Conservation (phyloP, 2,113 vertebrate species). For the Aptenodytes forsteri region DNA sequence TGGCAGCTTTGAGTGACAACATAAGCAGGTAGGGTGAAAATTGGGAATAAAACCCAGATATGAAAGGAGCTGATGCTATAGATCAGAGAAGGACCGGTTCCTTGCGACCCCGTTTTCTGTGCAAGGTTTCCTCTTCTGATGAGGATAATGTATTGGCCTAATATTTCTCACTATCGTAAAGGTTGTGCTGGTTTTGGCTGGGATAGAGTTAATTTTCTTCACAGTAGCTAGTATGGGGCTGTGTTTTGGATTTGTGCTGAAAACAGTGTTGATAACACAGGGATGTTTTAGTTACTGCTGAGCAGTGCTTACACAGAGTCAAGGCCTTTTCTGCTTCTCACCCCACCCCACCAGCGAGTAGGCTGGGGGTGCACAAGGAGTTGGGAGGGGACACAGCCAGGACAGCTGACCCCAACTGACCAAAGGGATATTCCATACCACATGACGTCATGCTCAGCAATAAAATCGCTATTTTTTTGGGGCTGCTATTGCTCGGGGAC, state of each 20-base stretch:
- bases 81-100: not conserved
- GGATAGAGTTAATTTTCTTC: not conserved
- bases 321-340: not conserved
- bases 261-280: fast-evolving
- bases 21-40: not conserved
- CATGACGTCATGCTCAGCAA: fast-evolving
- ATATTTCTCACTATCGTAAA: fast-evolving
- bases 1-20: not conserved
- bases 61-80: not conserved
- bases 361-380: not conserved
- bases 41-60: not conserved
- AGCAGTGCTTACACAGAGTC: not conserved
- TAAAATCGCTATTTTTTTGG: not conserved
- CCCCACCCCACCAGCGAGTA: fast-evolving
- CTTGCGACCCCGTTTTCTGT: not conserved
- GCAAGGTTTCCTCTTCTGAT: not conserved
- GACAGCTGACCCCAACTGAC: not conserved
- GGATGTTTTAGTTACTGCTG: fast-evolving
- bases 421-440: not conserved
- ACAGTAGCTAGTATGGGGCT: fast-evolving
- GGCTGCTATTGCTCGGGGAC: not conserved
- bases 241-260: not conserved
- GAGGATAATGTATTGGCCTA: not conserved
- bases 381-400: not conserved
- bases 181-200: not conserved